Percentiles rank a stretch among this genome's conserved stretches.
phyloP scores from a whole-genome alignment of 2,888 invertebrate genomes.

The Odontothrips loti region DNA sequence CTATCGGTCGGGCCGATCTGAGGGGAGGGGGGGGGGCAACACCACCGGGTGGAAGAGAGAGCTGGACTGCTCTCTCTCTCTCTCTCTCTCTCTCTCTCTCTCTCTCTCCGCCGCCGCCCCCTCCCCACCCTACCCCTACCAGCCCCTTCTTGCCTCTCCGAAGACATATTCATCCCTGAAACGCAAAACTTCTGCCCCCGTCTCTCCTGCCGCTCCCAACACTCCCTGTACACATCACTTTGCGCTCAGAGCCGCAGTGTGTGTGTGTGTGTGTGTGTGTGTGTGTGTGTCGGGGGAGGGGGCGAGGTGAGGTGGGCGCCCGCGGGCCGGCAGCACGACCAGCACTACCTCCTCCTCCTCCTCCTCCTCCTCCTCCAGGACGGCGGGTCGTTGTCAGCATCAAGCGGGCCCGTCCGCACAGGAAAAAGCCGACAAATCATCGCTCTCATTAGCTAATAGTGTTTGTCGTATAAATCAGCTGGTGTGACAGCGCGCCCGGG shows the following conservation, averaged over 20 bases:
- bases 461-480: neutral
- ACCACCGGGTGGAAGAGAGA: neutral
- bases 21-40: no score
- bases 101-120: no score
- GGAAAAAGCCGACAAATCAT: constrained; percentile 4
- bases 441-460: constrained; percentile 12
- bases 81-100: no score
- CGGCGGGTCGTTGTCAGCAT: no score
- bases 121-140: neutral
- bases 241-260: no score
- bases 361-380: neutral
- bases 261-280: neutral
- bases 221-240: no score
- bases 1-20: neutral
- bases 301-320: no score
- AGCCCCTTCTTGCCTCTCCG: neutral
- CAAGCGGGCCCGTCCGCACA: no score
- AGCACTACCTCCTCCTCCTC: neutral
- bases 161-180: neutral
- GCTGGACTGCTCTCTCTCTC: neutral
- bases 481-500: neutral
- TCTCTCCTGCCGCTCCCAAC: neutral
- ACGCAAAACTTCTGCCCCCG: neutral
- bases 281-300: neutral
- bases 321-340: neutral